phyloP scores from a whole-genome alignment of 2,797 vertebrate species.

The Taeniopygia guttata region DNA sequence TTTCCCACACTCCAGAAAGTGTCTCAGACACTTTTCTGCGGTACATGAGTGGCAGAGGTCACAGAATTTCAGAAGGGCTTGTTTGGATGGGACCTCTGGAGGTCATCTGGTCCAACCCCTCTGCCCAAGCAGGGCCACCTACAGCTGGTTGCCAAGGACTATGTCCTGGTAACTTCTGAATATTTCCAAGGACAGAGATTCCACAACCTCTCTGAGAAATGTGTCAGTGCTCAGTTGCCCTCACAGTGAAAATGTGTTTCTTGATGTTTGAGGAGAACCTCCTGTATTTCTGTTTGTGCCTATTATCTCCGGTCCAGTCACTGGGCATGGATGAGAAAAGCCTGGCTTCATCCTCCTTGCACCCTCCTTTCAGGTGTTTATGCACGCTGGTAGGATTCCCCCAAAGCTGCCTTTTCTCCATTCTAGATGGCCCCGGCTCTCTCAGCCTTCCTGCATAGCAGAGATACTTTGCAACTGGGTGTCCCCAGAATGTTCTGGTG shows the following conservation, averaged over 20 bases:
- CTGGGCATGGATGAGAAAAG: not conserved
- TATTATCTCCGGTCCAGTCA: not conserved
- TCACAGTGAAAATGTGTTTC: not conserved
- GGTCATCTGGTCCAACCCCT: not conserved
- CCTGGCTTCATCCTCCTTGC: not conserved
- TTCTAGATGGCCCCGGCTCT: not conserved
- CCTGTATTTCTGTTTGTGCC: not conserved
- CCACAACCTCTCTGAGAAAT: not conserved
- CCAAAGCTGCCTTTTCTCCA: not conserved
- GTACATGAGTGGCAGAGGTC: not conserved
- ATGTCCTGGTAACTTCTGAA: not conserved
- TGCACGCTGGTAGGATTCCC: not conserved
- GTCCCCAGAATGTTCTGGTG: not conserved
- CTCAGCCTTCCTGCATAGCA: not conserved
- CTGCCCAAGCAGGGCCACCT: not conserved
- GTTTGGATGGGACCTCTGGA: not conserved
- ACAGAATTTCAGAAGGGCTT: not conserved
- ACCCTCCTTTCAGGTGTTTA: not conserved
- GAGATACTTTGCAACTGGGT: not conserved
- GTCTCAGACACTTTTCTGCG: not conserved
- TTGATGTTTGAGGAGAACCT: not conserved
- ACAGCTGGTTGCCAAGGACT: not conserved
- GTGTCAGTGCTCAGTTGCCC: not conserved
- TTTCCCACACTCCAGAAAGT: not conserved
- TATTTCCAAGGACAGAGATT: not conserved